phyloP scores from a whole-genome alignment of 2,888 invertebrate genomes.

The Tinea semifulvella region DNA sequence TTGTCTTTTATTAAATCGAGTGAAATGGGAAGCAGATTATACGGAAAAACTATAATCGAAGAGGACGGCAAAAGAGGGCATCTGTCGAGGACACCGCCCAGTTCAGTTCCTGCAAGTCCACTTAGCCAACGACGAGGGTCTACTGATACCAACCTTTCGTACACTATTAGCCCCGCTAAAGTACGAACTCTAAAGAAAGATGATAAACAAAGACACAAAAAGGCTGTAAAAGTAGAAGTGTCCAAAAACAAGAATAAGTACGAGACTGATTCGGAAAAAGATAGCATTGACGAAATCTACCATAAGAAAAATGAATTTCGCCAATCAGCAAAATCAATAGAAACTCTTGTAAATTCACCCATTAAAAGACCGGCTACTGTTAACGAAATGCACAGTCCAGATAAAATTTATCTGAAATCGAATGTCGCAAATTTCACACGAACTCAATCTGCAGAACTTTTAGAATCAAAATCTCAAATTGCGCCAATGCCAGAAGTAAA shows the following conservation, averaged over 20 bases:
- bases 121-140: constrained; percentile 19
- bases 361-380: constrained; percentile 41
- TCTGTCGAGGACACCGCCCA: constrained; percentile 42
- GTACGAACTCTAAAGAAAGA: neutral
- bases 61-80: constrained; percentile 36
- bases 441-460: constrained; percentile 35
- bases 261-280: constrained; percentile 1
- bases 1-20: constrained; percentile 55
- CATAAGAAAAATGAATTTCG: constrained; percentile 25
- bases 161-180: neutral
- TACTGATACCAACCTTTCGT: constrained; percentile 1
- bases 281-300: constrained; percentile 2
- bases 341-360: constrained; percentile 46
- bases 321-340: constrained; percentile 34
- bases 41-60: constrained; percentile 28
- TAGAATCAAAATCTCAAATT: constrained; percentile 21
- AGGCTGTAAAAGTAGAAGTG: constrained; percentile 14
- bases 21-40: constrained; percentile 31
- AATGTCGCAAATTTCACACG: constrained; percentile 27
- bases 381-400: constrained; percentile 26
- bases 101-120: constrained; percentile 36
- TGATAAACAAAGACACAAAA: neutral
- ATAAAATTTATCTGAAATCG: constrained; percentile 25
- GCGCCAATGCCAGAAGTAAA: neutral
- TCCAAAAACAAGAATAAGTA: constrained; percentile 7